Evolutionary conservation across 2,113 vertebrate genomes (phyloP).

Genomic region (Lethenteron reissneri): DNA sequence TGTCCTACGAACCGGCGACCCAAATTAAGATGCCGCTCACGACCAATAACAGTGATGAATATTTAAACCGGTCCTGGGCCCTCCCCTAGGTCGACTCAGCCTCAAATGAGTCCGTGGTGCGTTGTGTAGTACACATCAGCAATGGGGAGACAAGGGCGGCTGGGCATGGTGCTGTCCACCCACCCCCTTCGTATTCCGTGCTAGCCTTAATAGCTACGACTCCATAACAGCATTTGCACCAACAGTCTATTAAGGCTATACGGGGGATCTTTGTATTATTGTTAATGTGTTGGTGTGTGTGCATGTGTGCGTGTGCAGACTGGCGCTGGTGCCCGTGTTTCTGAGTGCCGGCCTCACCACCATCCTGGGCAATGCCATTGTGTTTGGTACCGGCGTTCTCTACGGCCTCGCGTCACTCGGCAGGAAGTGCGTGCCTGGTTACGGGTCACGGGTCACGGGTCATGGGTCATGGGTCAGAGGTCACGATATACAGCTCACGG

Average conservation of each 20-base stretch:
- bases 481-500: no score
- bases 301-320: constrained; percentile 58
- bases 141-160: no score
- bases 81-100: no score
- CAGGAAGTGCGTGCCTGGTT: constrained; percentile 45
- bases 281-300: constrained; percentile 12
- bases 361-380: constrained; percentile 60
- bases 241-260: not conserved
- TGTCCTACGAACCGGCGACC: no score
- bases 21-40: no score
- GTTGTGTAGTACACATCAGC: no score
- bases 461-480: no score
- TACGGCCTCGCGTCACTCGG: constrained; percentile 69
- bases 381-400: constrained; percentile 71
- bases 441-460: not conserved
- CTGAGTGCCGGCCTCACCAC: constrained; percentile 66
- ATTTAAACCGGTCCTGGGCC: no score
- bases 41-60: no score
- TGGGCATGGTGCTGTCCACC: no score
- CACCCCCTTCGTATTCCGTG: no score
- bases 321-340: constrained; percentile 53
- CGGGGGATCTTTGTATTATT: not conserved
- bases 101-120: no score
- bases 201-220: not conserved
- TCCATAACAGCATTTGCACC: not conserved